Base-by-base conservation (phyloP, 2,113 vertebrate genomes). In the cattle (Bos taurus) region DNA sequence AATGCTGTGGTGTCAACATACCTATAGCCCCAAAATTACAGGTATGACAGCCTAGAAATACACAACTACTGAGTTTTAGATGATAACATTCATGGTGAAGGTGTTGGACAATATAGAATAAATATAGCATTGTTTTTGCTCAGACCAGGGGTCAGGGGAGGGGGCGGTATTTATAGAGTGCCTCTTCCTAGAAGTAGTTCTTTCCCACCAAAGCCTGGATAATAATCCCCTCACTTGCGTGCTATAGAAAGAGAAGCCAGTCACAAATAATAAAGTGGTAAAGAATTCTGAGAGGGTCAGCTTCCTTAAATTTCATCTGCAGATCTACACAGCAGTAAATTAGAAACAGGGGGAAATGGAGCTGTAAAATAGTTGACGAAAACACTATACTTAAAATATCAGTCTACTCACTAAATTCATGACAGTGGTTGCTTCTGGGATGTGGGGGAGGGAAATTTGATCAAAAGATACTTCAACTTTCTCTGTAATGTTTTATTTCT, bases 341-440 rank as follows among this genome's bases (percentile, higher is more conserved):
- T 84, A 94, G 96, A 97, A 97, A 92, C 13, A 48, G 50, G 48
- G 77, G 88, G 95, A 74, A 21, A 89, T 17, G 81, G 59, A 92
- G 77, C 48, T 95, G 19, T 78, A 97, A 95, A 96, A 93, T 4
- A 30, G 88, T n/a, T 91, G 48, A 95, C 83, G 54, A 95, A 98
- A 97, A 80, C 82, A 43, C 50, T 93, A 7, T 59, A 62, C 90
- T 91, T 95, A 96, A 96, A 96, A 96, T 92, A 97, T 54, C 74
- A 57, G 21, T 74, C 77, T 92, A 17, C 59, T 71, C 81, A 86
- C 54, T 43, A 83, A 85, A 97, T 97, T 94, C 94, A 91, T 82
- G 91, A 62, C 28, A 25, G 57, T 30, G 28, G 16, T 91, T 95
- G 64, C 82, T 56, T 94, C 77, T 92, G 56, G 80, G 80, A 36